Percentiles rank a stretch among this genome's conserved stretches.
phyloP scores from a whole-genome alignment of 2,113 vertebrate genomes.

The Neofelis nebulosa region DNA sequence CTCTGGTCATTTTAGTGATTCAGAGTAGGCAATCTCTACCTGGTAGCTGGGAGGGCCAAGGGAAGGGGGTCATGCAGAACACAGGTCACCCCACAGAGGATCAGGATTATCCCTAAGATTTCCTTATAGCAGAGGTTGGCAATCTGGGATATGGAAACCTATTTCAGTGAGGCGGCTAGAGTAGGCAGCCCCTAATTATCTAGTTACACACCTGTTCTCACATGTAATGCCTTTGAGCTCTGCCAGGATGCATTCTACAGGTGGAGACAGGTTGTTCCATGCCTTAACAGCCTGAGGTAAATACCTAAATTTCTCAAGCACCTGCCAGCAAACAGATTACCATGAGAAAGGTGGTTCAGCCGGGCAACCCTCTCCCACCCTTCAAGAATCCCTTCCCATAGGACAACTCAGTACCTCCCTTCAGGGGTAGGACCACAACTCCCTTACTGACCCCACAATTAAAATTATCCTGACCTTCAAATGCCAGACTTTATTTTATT shows the following conservation, averaged over 20 bases:
- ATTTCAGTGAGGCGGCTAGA: slow-evolving; percentile 28
- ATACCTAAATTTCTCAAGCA: slow-evolving; percentile 80
- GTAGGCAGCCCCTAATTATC: not conserved
- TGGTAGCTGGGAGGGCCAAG: not conserved
- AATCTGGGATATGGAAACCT: slow-evolving; percentile 19
- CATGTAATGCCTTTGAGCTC: slow-evolving; percentile 91
- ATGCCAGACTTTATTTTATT: not conserved
- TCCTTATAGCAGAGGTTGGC: slow-evolving; percentile 24
- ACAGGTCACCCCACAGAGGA: not conserved
- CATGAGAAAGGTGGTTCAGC: slow-evolving; percentile 53
- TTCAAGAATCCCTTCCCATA: slow-evolving; percentile 17
- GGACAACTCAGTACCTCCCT: not conserved
- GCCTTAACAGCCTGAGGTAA: slow-evolving; percentile 74
- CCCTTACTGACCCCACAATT: not conserved
- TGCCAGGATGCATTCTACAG: slow-evolving; percentile 91
- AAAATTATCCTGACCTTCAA: slow-evolving; percentile 37
- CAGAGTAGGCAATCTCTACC: not conserved
- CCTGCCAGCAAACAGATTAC: slow-evolving; percentile 71
- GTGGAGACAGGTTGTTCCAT: slow-evolving; percentile 86
- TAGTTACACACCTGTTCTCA: slow-evolving; percentile 87
- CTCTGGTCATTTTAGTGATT: slow-evolving; percentile 21
- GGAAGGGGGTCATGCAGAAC: not conserved
- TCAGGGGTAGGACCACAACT: not conserved
- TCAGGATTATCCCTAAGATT: not conserved
- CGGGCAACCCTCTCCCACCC: not conserved